Evolutionary conservation across 2,797 vertebrate species (phyloP).

Genomic region (Orestias chungarensis): DNA sequence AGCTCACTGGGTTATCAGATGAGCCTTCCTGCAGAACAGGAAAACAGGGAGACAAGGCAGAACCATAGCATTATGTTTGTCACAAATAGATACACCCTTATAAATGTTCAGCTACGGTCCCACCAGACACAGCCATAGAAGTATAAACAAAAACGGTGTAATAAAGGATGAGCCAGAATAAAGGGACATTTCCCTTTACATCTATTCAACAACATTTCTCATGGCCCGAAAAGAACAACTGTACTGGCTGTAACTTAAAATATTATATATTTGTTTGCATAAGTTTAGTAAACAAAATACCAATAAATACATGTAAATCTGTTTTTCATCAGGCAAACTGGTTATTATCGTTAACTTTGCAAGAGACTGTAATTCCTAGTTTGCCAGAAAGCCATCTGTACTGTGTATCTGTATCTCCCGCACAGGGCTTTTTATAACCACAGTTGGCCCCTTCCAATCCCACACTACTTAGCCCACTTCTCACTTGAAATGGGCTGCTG

Average conservation of each 20-base stretch:
- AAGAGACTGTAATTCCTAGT: constrained; percentile 7
- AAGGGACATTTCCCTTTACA: not conserved
- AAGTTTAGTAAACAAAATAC: not conserved
- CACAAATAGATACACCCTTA: too few relatives aligned
- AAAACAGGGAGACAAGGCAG: too few relatives aligned
- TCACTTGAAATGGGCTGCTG: constrained; percentile 51
- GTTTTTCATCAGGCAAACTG: not conserved
- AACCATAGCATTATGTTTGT: too few relatives aligned
- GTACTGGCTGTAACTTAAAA: not conserved
- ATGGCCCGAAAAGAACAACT: not conserved
- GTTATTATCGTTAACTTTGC: not conserved
- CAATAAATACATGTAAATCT: not conserved
- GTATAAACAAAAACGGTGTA: too few relatives aligned
- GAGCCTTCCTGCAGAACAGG: too few relatives aligned
- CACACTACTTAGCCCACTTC: constrained; percentile 52
- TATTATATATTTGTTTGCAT: not conserved
- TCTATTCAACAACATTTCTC: not conserved
- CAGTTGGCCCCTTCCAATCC: constrained; percentile 37
- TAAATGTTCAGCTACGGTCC: not conserved
- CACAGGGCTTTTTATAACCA: constrained; percentile 34
- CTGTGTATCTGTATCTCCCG: constrained; percentile 27
- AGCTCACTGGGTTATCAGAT: too few relatives aligned
- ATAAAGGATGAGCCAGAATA: not conserved
- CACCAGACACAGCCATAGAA: not conserved
- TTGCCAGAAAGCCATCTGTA: constrained; percentile 14